These are phyloP conservation scores for Atopsyche davidsoni DNA, from an alignment of 1,140 invertebrate species.

Conservation along the genomic window DNA sequence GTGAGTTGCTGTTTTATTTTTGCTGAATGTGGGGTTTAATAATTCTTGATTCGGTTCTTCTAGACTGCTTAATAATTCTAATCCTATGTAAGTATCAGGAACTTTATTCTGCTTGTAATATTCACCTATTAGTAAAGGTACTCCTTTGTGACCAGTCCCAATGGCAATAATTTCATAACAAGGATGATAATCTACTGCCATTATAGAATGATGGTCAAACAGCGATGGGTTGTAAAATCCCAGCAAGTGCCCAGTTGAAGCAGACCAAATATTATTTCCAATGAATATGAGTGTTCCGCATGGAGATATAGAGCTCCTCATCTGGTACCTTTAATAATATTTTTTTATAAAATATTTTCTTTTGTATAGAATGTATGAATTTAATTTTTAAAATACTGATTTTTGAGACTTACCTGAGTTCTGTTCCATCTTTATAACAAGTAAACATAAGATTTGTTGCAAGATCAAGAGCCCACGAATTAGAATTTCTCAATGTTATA, in stretches of 20 bases:
- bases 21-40: too few species aligned
- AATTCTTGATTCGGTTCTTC: too few species aligned
- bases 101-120: constrained; percentile 7
- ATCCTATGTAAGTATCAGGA: constrained; percentile 15
- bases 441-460: constrained; percentile 11
- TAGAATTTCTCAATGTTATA: constrained; percentile 33
- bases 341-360: constrained; percentile 1
- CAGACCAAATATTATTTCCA: constrained; percentile 21
- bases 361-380: constrained; percentile 6
- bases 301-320: constrained; percentile 21
- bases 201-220: constrained; percentile 25
- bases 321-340: constrained; percentile 23
- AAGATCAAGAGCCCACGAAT: constrained; percentile 31
- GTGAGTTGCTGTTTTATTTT: too few species aligned
- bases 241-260: constrained; percentile 20
- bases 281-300: constrained; percentile 27
- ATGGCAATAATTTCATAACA: constrained; percentile 22
- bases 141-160: constrained; percentile 10
- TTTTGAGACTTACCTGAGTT: constrained; percentile 5
- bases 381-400: background rate
- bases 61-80: constrained; percentile 14
- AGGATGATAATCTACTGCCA: constrained; percentile 24
- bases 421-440: constrained; percentile 24
- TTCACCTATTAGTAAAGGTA: constrained; percentile 19
- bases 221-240: constrained; percentile 20